Evolutionary conservation across 2,888 invertebrate genomes (phyloP).

Genomic region (Brenthis daphne): DNA sequence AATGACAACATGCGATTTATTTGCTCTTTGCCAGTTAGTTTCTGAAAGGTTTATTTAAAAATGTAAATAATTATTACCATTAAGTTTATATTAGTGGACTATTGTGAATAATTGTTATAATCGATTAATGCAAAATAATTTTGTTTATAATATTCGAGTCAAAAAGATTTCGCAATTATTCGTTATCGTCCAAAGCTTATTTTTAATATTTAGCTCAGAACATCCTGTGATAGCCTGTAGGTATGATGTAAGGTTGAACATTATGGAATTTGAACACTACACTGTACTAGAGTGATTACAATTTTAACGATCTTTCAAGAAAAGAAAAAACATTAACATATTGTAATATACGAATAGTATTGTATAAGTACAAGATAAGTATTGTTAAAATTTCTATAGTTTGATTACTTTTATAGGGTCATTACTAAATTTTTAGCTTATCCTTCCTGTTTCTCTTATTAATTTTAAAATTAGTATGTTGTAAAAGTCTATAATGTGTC

Average conservation of each 20-base stretch:
- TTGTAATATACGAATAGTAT: too few relatives aligned
- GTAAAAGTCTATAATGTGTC: too few relatives aligned
- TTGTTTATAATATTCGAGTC: neutral
- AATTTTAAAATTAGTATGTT: too few relatives aligned
- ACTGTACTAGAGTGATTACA: neutral
- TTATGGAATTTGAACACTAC: neutral
- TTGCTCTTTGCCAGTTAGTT: neutral
- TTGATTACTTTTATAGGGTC: too few relatives aligned
- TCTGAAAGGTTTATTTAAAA: neutral
- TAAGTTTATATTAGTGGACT: neutral
- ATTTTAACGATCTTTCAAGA: neutral
- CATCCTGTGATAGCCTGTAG: constrained; percentile 63
- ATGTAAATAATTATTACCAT: neutral
- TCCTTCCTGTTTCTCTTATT: too few relatives aligned
- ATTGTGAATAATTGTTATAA: neutral
- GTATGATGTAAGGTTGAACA: constrained; percentile 37
- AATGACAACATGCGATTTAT: neutral
- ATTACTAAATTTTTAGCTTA: too few relatives aligned
- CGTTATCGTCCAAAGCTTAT: constrained; percentile 11
- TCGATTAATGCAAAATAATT: neutral
- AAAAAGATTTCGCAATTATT: constrained; percentile 2
- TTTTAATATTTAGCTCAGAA: constrained; percentile 55
- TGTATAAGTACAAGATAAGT: too few relatives aligned
- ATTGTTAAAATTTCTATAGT: too few relatives aligned
- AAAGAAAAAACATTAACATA: too few relatives aligned